phyloP scores from a whole-genome alignment of 2,888 invertebrate species.

The Cordilura impudica region DNA sequence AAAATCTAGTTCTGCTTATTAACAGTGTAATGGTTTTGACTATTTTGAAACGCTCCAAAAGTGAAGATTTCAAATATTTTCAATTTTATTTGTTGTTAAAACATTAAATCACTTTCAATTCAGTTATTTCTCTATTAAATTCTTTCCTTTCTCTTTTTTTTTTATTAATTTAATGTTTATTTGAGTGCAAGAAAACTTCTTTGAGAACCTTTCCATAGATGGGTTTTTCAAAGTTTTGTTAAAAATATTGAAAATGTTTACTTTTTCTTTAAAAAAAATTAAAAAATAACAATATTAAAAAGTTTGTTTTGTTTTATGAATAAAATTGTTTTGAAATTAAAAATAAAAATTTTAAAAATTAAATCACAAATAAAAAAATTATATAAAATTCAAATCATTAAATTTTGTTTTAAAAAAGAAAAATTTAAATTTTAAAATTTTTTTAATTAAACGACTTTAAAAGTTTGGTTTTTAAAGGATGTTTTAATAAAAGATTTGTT shows the following conservation, averaged over 20 bases:
- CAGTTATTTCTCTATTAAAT: too few relatives aligned
- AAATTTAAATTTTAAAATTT: not conserved
- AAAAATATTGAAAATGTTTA: too few relatives aligned
- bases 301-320: not conserved
- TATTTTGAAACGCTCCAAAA: slow-evolving; percentile 6
- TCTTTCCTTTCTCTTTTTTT: too few relatives aligned
- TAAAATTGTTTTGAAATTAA: not conserved
- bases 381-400: slow-evolving; percentile 20
- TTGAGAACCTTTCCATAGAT: too few relatives aligned
- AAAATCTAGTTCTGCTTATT: too few relatives aligned
- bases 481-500: slow-evolving; percentile 28
- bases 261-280: not conserved
- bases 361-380: slow-evolving; percentile 30
- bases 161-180: too few relatives aligned
- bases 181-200: too few relatives aligned
- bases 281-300: not conserved
- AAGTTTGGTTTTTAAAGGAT: slow-evolving; percentile 7
- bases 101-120: too few relatives aligned
- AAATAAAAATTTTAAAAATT: slow-evolving; percentile 26
- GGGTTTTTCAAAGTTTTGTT: too few relatives aligned
- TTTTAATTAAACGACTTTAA: slow-evolving; percentile 1
- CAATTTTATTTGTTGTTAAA: not conserved
- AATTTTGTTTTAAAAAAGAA: not conserved
- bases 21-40: too few relatives aligned
- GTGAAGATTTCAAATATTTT: not conserved